Evolutionary conservation across 2,113 vertebrate species (phyloP).

Genomic region (Aramus guarauna): DNA sequence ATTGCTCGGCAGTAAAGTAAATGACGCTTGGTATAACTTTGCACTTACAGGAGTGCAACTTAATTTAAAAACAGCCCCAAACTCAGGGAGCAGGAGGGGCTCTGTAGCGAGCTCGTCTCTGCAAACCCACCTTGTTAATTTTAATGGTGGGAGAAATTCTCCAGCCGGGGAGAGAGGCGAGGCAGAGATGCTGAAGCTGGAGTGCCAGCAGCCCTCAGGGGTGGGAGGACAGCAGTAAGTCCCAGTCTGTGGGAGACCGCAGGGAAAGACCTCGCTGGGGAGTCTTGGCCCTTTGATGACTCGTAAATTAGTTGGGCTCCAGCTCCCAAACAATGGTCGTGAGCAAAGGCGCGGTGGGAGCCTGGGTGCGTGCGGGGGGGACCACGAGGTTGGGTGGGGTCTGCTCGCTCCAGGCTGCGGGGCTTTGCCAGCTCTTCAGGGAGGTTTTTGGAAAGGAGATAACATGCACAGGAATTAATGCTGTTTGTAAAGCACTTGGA

Average conservation of each 20-base stretch:
- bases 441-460: slow-evolving; percentile 25
- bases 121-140: slow-evolving; percentile 68
- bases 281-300: not conserved
- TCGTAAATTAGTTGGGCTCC: not conserved
- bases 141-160: slow-evolving; percentile 64
- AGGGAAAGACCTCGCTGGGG: not conserved
- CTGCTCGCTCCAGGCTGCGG: not conserved
- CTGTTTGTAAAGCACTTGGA: slow-evolving; percentile 42
- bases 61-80: slow-evolving; percentile 47
- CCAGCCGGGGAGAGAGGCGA: not conserved
- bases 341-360: not conserved
- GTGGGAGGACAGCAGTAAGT: not conserved
- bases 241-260: not conserved
- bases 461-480: not conserved
- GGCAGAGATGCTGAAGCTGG: not conserved
- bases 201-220: not conserved
- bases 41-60: slow-evolving; percentile 48
- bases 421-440: not conserved
- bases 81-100: slow-evolving; percentile 42
- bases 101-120: not conserved
- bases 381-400: not conserved
- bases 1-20: slow-evolving; percentile 63
- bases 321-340: slow-evolving; percentile 24
- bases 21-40: slow-evolving; percentile 63
- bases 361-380: accelerated